A percentile compares a stretch with the other conserved stretches of the same genome.
These are phyloP conservation scores for Sphaerodactylus townsendi DNA, from an alignment of 2,113 vertebrate genomes.

Conservation along the genomic window DNA sequence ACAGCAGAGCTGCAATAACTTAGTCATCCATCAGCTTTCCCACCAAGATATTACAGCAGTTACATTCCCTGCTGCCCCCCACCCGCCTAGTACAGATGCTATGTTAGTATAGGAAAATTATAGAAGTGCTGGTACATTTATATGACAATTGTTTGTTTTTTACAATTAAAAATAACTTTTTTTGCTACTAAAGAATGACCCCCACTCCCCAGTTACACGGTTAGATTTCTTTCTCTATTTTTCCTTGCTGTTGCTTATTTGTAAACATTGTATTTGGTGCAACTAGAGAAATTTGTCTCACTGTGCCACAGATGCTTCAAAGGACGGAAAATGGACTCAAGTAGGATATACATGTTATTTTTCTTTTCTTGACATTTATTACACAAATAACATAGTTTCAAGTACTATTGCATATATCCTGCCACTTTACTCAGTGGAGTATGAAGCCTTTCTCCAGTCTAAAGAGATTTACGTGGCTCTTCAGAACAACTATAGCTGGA, in stretches of 20 bases:
- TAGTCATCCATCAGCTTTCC: not conserved
- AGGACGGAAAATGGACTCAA: too few relatives aligned
- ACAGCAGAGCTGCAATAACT: not conserved
- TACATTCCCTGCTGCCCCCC: too few relatives aligned
- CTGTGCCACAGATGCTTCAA: not conserved
- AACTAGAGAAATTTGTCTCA: not conserved
- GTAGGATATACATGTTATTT: too few relatives aligned
- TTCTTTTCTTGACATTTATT: too few relatives aligned
- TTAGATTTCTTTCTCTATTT: not conserved
- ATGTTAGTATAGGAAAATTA: not conserved
- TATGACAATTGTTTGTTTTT: not conserved
- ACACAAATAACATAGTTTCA: too few relatives aligned
- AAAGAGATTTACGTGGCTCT: too few relatives aligned
- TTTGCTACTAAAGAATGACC: not conserved
- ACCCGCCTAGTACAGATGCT: too few relatives aligned
- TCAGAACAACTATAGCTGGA: too few relatives aligned
- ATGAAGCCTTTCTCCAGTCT: too few relatives aligned
- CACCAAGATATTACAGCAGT: not conserved
- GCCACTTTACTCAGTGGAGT: too few relatives aligned
- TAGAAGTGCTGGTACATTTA: not conserved
- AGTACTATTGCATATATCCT: too few relatives aligned
- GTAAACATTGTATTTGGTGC: not conserved
- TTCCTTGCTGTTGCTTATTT: not conserved
- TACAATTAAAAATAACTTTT: not conserved
- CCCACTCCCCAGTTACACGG: too few relatives aligned